Percentiles rank a stretch among this genome's conserved stretches.
Evolutionary conservation across 2,113 vertebrate species (phyloP).

Genomic region (Ancistrus triradiatus): DNA sequence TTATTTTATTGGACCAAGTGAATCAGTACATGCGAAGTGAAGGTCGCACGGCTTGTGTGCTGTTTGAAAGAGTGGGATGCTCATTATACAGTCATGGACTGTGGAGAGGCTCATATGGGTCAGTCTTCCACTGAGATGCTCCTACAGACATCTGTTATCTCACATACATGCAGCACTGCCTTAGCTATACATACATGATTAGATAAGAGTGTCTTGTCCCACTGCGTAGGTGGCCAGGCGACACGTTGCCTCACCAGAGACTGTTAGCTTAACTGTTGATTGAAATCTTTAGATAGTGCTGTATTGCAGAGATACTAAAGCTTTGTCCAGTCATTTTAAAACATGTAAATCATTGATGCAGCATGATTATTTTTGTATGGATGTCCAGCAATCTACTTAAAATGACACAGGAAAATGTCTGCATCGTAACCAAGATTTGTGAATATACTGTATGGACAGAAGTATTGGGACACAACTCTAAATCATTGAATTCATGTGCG

Average conservation of each 20-base stretch:
- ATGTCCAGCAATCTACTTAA: too few species aligned
- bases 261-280: background rate
- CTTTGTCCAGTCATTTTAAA: too few species aligned
- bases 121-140: constrained; percentile 3
- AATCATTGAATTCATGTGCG: too few species aligned
- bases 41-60: background rate
- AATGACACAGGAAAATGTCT: too few species aligned
- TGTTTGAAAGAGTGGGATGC: background rate
- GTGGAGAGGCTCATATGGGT: background rate
- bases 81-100: background rate
- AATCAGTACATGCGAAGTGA: background rate
- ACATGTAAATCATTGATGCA: too few species aligned
- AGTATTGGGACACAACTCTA: too few species aligned
- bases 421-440: too few species aligned
- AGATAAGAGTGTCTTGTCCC: background rate
- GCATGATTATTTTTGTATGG: too few species aligned
- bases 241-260: background rate
- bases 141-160: constrained; percentile 13
- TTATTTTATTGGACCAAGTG: background rate
- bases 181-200: constrained; percentile 1
- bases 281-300: background rate
- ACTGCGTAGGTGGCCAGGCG: background rate
- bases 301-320: too few species aligned
- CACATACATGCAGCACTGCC: background rate
- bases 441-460: too few species aligned